Conservation (phyloP, 35 echinoderm and acorn worm genomes). For the Ptychodera flava region DNA sequence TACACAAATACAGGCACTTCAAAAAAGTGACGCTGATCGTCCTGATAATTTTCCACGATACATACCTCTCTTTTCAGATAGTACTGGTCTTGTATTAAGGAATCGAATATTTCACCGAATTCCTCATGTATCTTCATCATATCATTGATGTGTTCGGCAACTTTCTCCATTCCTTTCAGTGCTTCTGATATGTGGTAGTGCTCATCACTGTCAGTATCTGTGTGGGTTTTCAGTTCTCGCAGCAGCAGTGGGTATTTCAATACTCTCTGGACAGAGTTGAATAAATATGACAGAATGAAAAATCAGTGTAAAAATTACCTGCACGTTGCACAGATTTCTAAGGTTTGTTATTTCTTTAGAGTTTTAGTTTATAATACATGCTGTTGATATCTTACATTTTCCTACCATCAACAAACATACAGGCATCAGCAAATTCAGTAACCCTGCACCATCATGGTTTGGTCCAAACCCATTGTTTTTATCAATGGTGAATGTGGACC, state of each 20-base stretch:
- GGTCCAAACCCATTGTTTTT: too few species aligned
- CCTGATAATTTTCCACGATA: background rate
- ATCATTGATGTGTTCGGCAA: conserved; percentile 96
- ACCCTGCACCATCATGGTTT: too few species aligned
- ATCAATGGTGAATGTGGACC: too few species aligned
- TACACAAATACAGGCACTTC: too few species aligned
- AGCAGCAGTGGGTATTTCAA: conserved; percentile 90
- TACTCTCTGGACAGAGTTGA: conserved; percentile 88
- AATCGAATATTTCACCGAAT: conserved; percentile 86
- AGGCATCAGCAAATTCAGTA: too few species aligned
- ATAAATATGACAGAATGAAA: too few species aligned
- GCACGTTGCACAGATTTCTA: too few species aligned
- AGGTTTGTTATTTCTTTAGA: too few species aligned
- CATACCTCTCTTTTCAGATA: conserved; percentile 92
- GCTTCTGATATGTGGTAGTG: conserved; percentile 76
- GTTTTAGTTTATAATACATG: too few species aligned
- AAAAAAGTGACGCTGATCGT: background rate
- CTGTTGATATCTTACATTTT: too few species aligned
- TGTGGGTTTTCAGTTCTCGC: conserved; percentile 54
- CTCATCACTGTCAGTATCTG: conserved; percentile 77
- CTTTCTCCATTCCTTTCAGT: conserved; percentile 80
- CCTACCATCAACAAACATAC: too few species aligned
- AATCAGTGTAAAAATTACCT: too few species aligned
- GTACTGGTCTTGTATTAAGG: conserved; percentile 80
- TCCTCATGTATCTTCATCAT: conserved; percentile 98